Base-by-base conservation (phyloP, 2,113 vertebrate species). In the Festucalex cinctus region DNA sequence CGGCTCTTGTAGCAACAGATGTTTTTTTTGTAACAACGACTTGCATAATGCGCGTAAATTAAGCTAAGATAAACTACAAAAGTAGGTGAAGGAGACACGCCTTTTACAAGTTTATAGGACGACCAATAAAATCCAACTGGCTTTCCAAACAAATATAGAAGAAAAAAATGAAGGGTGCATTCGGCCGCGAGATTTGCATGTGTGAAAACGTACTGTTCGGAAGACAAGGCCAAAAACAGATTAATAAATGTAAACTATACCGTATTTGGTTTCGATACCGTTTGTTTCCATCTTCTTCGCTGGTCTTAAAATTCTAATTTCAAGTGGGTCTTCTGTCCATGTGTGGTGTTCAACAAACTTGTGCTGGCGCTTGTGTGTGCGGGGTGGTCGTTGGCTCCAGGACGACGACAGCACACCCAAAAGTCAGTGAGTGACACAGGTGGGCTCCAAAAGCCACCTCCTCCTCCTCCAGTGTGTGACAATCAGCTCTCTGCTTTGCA, bases 271-370 rank as follows among this genome's bases (percentile, higher is more conserved):
- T 5, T 79, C 71, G 20, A 81, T 60, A 46, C 89, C 84, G 58
- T 90, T 90, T 0, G 82, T 86, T 51, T 84, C 88, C 91, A 91
- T 91, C 19, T 22, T 16, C 0, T 59, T 2, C 57, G 0, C 20
- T 41, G 4, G 32, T 6, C 8, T 13, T 24, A 26, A 41, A 41
- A 56, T 41, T 13, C n/a, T 16, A 16, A 26, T 14, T 68, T 48
- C 3, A 7, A 9, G 10, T 22, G 26, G 26, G 10, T 22, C 44
- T 37, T 39, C 60, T 66, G 62, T 63, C 69, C 85, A 72, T 76
- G 69, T 22, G 74, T 22, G 16, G 22, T 57, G 54, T 10, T 32
- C 6, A 19, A 24, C 9, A 14, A 54, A 54, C 4, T n/a, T n/a
- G 24, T 6, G 20, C 24, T 54, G 24, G 10, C 9, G 20, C 9